Percentiles rank a stretch among this genome's conserved stretches.
These are phyloP conservation scores for Lepidocolaptes lacrymiger DNA, from an alignment of 2,797 vertebrate species.

Conservation along the genomic window DNA sequence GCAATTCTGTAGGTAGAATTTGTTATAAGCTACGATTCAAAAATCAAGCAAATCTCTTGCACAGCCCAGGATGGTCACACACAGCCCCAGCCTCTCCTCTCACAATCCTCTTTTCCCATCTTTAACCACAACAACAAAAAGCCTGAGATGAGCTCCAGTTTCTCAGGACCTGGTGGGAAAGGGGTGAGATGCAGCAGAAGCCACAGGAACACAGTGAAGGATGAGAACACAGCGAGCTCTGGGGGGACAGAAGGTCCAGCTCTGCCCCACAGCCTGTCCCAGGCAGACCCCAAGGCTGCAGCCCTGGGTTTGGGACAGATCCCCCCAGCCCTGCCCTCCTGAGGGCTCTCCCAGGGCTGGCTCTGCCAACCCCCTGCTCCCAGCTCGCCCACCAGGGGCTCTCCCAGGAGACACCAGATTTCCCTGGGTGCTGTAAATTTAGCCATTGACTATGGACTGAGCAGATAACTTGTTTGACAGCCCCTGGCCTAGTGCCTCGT, in stretches of 20 bases:
- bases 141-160: background rate
- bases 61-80: background rate
- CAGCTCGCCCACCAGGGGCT: background rate
- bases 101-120: background rate
- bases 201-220: background rate
- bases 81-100: background rate
- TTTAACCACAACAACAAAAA: rapidly evolving
- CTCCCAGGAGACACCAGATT: background rate
- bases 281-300: background rate
- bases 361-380: background rate
- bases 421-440: background rate
- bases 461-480: slow-evolving; percentile 26
- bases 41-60: background rate
- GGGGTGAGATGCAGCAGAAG: background rate
- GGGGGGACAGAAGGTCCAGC: background rate
- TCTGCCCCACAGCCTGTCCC: background rate
- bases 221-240: background rate
- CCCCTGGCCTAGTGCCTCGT: slow-evolving; percentile 66
- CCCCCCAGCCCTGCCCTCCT: rapidly evolving
- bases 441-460: slow-evolving; percentile 14
- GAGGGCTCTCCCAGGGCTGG: rapidly evolving
- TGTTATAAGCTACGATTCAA: background rate
- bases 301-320: background rate
- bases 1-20: background rate
- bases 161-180: background rate